phyloP scores from a whole-genome alignment of 2,888 invertebrate genomes.

The Eristalis arbustorum region DNA sequence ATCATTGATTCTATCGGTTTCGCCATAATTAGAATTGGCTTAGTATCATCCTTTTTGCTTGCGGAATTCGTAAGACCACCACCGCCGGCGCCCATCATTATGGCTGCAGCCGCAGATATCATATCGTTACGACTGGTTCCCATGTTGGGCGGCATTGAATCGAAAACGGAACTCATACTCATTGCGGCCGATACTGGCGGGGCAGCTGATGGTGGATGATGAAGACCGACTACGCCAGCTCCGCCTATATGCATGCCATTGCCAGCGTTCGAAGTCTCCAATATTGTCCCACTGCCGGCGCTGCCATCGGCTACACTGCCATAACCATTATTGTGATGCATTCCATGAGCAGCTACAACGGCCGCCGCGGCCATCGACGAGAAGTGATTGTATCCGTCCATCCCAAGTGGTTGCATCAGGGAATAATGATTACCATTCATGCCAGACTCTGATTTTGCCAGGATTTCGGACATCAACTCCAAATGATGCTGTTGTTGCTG shows the following conservation, averaged over 20 bases:
- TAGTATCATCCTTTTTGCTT: constrained; percentile 67
- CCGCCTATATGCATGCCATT: constrained; percentile 76
- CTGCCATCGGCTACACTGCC: constrained; percentile 75
- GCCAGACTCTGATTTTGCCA: constrained; percentile 76
- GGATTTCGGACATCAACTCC: constrained; percentile 79
- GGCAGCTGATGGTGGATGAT: constrained; percentile 42
- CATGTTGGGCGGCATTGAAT: constrained; percentile 74
- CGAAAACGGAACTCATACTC: constrained; percentile 75
- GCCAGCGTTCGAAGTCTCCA: constrained; percentile 69
- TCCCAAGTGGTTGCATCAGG: constrained; percentile 76
- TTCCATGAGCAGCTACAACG: constrained; percentile 60
- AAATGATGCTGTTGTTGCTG: constrained; percentile 80
- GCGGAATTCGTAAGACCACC: constrained; percentile 62
- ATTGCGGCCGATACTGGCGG: constrained; percentile 73
- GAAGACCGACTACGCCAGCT: constrained; percentile 64
- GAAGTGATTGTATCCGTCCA: constrained; percentile 75
- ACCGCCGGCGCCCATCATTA: constrained; percentile 74
- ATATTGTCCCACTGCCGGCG: constrained; percentile 61
- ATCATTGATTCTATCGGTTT: constrained; percentile 86
- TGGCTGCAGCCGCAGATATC: constrained; percentile 71
- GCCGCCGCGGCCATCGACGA: constrained; percentile 74
- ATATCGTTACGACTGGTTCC: constrained; percentile 71
- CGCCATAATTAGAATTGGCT: constrained; percentile 83
- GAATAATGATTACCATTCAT: constrained; percentile 78
- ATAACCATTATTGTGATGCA: constrained; percentile 77